Evolutionary conservation across 2,113 vertebrate genomes (phyloP).

Genomic region (Hiodon tergisus): DNA sequence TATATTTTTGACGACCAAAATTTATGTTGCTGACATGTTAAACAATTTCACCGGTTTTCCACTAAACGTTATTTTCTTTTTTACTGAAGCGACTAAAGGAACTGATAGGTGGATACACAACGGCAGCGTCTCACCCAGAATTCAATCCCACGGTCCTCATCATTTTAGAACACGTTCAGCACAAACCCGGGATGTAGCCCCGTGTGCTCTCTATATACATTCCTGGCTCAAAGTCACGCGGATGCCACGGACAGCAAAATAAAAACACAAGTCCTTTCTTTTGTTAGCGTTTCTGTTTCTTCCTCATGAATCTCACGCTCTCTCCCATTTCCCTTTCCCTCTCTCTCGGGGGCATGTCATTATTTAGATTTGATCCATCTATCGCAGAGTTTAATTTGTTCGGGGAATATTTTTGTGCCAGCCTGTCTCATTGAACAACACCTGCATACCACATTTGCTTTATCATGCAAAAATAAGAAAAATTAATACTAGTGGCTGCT

Average conservation of each 20-base stretch:
- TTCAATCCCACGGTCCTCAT: too few relatives aligned
- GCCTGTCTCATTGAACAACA: constrained; percentile 58
- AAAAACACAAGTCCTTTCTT: background rate
- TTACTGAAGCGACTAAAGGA: too few relatives aligned
- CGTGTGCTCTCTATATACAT: too few relatives aligned
- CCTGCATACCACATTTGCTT: constrained; percentile 68
- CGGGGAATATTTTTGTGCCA: constrained; percentile 61
- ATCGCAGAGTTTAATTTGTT: constrained; percentile 68
- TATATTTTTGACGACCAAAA: too few relatives aligned
- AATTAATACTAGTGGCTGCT: constrained; percentile 58
- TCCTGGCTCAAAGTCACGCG: constrained; percentile 6
- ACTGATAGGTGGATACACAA: too few relatives aligned
- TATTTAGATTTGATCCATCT: constrained; percentile 47
- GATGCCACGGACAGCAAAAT: background rate
- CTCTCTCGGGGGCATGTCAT: constrained; percentile 36
- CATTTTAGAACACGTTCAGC: too few relatives aligned
- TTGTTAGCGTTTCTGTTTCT: constrained; percentile 21
- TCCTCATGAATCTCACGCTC: background rate
- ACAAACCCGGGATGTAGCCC: too few relatives aligned
- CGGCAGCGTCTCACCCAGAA: too few relatives aligned
- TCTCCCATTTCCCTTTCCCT: constrained; percentile 28
- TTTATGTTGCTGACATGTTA: too few relatives aligned
- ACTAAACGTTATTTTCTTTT: too few relatives aligned
- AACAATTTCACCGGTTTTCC: too few relatives aligned
- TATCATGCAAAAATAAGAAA: constrained; percentile 66